Percentiles rank a stretch among this genome's conserved stretches.
Evolutionary conservation across 1,140 invertebrate genomes (phyloP).

Genomic region (Zophobas morio): DNA sequence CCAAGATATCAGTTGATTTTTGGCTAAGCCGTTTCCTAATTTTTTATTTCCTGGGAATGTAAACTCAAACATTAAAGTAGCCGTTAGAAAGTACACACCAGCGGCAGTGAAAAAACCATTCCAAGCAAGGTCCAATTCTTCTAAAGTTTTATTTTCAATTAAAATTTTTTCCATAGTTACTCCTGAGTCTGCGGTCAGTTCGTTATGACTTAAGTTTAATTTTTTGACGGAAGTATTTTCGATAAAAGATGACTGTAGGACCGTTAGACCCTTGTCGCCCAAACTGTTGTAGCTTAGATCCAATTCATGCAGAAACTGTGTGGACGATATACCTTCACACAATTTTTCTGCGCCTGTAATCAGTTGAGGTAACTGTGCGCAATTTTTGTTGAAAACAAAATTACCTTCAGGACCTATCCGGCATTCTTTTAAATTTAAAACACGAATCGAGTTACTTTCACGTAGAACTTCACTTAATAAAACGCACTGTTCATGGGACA

Average conservation of each 20-base stretch:
- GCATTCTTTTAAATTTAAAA: constrained; percentile 68
- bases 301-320: constrained; percentile 62
- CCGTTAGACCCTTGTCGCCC: constrained; percentile 65
- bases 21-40: constrained; percentile 47
- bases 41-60: constrained; percentile 50
- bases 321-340: constrained; percentile 59
- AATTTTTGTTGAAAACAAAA: too few relatives aligned
- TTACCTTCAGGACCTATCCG: constrained; percentile 65
- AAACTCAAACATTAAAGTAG: neutral
- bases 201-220: constrained; percentile 67
- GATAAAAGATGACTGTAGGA: constrained; percentile 61
- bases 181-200: constrained; percentile 63
- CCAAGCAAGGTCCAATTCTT: constrained; percentile 68
- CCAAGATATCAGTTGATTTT: constrained; percentile 50
- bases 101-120: constrained; percentile 65
- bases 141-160: constrained; percentile 66
- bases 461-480: constrained; percentile 67
- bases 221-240: constrained; percentile 63
- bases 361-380: neutral
- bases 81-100: constrained; percentile 13
- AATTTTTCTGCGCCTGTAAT: constrained; percentile 61
- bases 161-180: constrained; percentile 64
- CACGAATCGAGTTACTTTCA: constrained; percentile 64
- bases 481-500: constrained; percentile 66
- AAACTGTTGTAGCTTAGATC: constrained; percentile 67